These are phyloP conservation scores for Tachuris rubrigastra DNA, from an alignment of 2,113 vertebrate species.

Conservation along the genomic window DNA sequence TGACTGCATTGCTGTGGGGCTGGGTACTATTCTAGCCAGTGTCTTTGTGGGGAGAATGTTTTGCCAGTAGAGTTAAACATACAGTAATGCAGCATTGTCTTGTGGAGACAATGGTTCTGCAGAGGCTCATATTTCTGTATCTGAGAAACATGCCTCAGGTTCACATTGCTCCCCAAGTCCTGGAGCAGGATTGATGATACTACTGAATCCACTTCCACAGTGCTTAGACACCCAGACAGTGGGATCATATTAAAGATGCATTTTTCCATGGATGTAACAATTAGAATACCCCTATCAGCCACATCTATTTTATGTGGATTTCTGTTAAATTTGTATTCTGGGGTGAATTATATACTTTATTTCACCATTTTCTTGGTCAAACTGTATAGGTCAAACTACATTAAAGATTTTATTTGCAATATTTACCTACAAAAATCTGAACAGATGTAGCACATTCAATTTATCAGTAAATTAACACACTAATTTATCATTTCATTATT, in stretches of 20 bases:
- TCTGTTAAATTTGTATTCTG: not conserved
- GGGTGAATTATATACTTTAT: not conserved
- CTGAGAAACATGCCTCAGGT: not conserved
- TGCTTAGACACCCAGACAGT: not conserved
- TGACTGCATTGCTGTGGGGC: fast-evolving
- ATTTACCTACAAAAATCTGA: not conserved
- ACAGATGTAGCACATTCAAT: not conserved
- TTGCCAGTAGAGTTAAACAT: not conserved
- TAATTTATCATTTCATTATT: not conserved
- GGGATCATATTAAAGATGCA: not conserved
- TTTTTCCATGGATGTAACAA: not conserved
- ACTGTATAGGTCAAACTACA: not conserved
- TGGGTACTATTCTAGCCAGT: too few relatives aligned
- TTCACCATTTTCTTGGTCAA: not conserved
- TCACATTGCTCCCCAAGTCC: not conserved
- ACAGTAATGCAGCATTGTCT: not conserved
- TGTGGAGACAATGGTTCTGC: not conserved
- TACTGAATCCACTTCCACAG: not conserved
- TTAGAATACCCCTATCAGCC: not conserved
- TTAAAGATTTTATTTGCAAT: not conserved
- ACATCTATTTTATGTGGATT: not conserved
- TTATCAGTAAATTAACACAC: not conserved
- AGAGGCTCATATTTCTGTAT: not conserved
- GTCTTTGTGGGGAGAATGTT: not conserved
- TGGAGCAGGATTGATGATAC: not conserved